Percentiles rank a stretch among this genome's conserved stretches.
Conservation (phyloP, 2,888 invertebrate genomes). For the Pristionchus fissidentatus region DNA sequence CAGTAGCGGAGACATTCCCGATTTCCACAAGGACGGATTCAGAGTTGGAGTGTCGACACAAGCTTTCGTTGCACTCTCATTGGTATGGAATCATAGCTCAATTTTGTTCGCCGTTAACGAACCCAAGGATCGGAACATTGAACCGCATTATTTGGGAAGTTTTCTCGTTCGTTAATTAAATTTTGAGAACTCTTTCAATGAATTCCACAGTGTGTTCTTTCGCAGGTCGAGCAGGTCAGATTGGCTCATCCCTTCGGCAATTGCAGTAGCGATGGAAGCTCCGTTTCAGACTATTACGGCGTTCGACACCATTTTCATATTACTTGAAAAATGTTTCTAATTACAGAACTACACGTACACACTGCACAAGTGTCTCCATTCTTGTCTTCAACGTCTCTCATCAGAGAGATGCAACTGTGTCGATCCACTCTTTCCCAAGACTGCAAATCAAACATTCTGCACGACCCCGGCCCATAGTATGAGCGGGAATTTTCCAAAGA, state of each 20-base stretch:
- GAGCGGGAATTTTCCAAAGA: neutral
- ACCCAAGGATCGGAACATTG: neutral
- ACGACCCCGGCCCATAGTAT: neutral
- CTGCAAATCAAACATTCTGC: conserved; percentile 10
- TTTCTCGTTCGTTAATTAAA: too few species aligned
- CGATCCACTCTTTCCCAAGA: conserved; percentile 14
- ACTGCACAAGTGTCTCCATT: neutral
- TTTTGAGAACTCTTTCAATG: neutral
- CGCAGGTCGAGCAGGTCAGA: neutral
- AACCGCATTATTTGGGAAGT: too few species aligned
- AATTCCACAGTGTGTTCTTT: neutral
- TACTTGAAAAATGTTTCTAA: neutral
- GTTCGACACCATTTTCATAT: neutral
- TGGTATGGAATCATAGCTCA: neutral
- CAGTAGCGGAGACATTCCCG: neutral
- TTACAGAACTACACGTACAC: conserved; percentile 23
- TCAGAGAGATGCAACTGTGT: conserved; percentile 8
- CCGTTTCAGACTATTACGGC: neutral
- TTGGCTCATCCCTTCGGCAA: conserved; percentile 5
- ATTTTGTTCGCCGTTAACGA: neutral
- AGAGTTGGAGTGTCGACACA: neutral
- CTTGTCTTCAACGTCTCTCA: neutral
- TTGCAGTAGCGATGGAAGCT: neutral
- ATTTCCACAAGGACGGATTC: conserved; percentile 15
- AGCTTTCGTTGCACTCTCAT: conserved; percentile 21